Evolutionary conservation across 2,888 invertebrate genomes (phyloP), one percentile per base, ranked within the genome.

Genomic region (Agelastica alni): DNA sequence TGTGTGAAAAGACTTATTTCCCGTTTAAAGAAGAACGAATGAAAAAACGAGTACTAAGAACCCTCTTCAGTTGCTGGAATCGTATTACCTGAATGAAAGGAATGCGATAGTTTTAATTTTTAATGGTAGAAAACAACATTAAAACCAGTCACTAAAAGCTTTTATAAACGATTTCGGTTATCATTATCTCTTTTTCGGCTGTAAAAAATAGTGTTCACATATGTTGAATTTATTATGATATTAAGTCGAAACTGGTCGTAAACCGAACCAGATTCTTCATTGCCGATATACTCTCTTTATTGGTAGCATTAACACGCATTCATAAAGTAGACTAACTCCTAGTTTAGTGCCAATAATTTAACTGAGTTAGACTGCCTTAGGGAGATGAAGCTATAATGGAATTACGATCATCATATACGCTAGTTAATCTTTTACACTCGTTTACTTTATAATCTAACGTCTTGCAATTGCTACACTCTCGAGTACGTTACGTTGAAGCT

Each of bases 201-300:
- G 63, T 69, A 71, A 71, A 74, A 64, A 72, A 70, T 72, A 70
- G 69, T 72, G 71, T 73, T 71, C 73, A 72, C 73, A 75, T 73
- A 73, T 74, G 74, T 73, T 73, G 68, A 75, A 75, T 74, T 74
- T 75, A 75, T 73, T 74, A 72, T 73, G 74, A 70, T 74, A 75
- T 74, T 74, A 74, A 73, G 68, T 67, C 64, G 68, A 71, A 72
- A 74, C 70, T 70, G 72, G 68, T 67, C 65, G 67, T 73, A 72
- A 73, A 70, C 66, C 60, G 64, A 61, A 64, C 66, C 65, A 67
- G 67, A 65, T 68, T 67, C 65, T 66, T 66, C 65, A 63, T 64
- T 63, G 62, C 39, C 61, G 58, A 68, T 68, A 68, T 63, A 64
- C 17, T 53, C 41, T 13, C 51, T 56, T 56, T 51, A 51, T 51